Evolutionary conservation across 2,113 vertebrate species (phyloP).

Genomic region (Chaetodon auriga): DNA sequence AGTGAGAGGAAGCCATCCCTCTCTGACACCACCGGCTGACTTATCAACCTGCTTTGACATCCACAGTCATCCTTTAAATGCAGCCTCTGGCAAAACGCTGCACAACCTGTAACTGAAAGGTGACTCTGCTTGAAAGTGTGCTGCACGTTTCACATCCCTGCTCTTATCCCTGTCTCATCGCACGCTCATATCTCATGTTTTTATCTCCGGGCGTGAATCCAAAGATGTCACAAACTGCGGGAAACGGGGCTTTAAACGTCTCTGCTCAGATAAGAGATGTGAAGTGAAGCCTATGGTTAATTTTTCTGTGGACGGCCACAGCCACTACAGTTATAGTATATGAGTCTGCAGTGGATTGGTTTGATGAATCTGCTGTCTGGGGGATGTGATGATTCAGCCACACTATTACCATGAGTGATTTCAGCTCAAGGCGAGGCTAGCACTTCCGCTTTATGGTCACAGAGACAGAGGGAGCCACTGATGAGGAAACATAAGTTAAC

Average conservation of each 20-base stretch:
- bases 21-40: conserved; percentile 57
- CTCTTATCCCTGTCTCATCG: conserved; percentile 35
- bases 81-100: conserved; percentile 26
- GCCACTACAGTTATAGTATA: conserved; percentile 42
- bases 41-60: conserved; percentile 54
- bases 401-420: conserved; percentile 78
- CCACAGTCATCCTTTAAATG: conserved; percentile 55
- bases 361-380: conserved; percentile 80
- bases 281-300: conserved; percentile 36
- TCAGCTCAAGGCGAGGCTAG: conserved; percentile 68
- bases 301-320: conserved; percentile 47
- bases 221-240: conserved; percentile 17
- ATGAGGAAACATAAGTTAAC: conserved; percentile 78
- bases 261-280: conserved; percentile 54
- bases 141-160: background rate
- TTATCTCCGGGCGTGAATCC: conserved; percentile 40
- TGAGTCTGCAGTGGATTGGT: conserved; percentile 57
- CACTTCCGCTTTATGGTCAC: conserved; percentile 69
- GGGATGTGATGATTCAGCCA: conserved; percentile 81
- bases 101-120: conserved; percentile 35
- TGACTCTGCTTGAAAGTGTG: conserved; percentile 12
- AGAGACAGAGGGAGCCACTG: conserved; percentile 63
- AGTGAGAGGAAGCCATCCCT: conserved; percentile 45
- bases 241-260: conserved; percentile 1
- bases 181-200: background rate